Conservation (phyloP, 2,888 invertebrate genomes). For the Myathropa florea region DNA sequence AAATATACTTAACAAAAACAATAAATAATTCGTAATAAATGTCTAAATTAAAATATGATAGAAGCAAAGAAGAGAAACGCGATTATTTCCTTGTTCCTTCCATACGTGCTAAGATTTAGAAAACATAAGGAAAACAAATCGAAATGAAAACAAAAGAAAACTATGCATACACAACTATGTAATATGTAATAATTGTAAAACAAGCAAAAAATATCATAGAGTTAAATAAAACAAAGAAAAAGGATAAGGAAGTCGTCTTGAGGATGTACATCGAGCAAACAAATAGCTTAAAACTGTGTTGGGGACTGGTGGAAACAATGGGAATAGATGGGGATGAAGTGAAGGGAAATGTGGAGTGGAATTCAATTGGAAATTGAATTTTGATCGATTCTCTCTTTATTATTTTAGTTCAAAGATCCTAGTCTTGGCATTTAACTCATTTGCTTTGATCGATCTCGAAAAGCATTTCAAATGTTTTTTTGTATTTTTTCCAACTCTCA, state of each 20-base stretch:
- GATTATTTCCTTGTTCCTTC: constrained; percentile 67
- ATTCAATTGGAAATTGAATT: too few relatives aligned
- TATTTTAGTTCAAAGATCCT: too few relatives aligned
- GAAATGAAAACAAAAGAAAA: constrained; percentile 23
- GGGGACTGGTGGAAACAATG: background rate
- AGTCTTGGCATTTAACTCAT: too few relatives aligned
- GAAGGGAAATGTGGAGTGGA: too few relatives aligned
- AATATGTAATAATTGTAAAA: constrained; percentile 19
- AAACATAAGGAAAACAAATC: constrained; percentile 32
- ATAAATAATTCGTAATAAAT: constrained; percentile 38
- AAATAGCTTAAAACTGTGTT: constrained; percentile 17
- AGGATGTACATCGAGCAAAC: constrained; percentile 23
- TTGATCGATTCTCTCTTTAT: too few relatives aligned
- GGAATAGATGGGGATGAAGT: background rate
- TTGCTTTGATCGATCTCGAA: too few relatives aligned
- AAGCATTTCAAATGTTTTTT: background rate
- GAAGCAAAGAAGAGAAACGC: constrained; percentile 3
- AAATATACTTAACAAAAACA: constrained; percentile 26
- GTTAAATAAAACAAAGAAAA: constrained; percentile 37
- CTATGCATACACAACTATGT: background rate
- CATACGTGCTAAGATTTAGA: constrained; percentile 62
- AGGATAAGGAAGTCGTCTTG: too few relatives aligned
- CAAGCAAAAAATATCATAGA: constrained; percentile 64
- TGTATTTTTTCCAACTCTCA: too few relatives aligned
- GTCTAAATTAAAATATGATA: constrained; percentile 22